Base-by-base conservation (phyloP, 2,797 vertebrate genomes). In the Aldrovandia affinis region DNA sequence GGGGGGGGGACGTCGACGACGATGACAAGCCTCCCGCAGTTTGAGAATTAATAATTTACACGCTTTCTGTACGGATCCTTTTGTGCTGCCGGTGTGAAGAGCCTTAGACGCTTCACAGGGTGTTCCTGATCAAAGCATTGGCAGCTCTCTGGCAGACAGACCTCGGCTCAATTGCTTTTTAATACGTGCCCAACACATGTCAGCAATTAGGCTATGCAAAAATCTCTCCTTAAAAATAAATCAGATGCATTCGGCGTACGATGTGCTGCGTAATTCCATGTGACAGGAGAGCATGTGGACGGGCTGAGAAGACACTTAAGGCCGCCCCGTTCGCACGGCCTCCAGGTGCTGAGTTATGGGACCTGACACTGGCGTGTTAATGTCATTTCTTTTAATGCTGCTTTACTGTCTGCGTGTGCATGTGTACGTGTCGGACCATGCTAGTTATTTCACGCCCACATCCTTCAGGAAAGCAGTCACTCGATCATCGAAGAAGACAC, bases 11-110 rank as follows among this genome's bases (percentile, higher is more conserved):
- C 91, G 90, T 89, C 85, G 47, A 0, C 22, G 85, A 79, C 89
- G 86, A 81, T 87, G 88, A 85, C 84, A 86, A 82, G 59, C 86
- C 90, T 92, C 87, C 87, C 4, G 81, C 68, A 83, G 86, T 84
- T 90, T 75, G 84, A 83, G 86, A 88, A 87, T 88, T 90, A 84
- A 87, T 92, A 90, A 94, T 93, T 88, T 93, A 90, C 88, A 86
- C 85, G 86, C 88, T 90, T 91, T 65, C 77, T 88, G 84, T 88
- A 73, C 68, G 77, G 82, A 87, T 90, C 88, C 78, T 85, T 65
- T 80, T 80, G 78, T 75, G 57, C 52, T 70, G 22, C 84, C 86
- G 70, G 88, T 85, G 84, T 80, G 85, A 1, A 0, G 36, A 81
- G 25, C 85, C 88, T 89, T 87, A 86, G 89, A 87, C 86, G 83